Base-by-base conservation (phyloP, 2,113 vertebrate species). In the Taurulus bubalis region DNA sequence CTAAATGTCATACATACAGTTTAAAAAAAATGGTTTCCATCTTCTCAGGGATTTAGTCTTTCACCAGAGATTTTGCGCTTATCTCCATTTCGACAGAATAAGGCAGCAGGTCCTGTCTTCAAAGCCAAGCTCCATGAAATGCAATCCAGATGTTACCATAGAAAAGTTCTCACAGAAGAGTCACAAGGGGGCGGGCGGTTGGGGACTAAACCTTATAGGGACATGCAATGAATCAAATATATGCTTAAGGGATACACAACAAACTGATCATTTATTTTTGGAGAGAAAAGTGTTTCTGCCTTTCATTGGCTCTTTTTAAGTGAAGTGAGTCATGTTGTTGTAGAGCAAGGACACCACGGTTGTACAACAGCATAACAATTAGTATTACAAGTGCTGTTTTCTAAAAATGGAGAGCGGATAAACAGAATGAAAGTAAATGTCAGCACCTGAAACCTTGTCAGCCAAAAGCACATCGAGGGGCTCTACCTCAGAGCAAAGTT, bases 111-210 rank as follows among this genome's bases (percentile, higher is more conserved):
- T 78, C 73, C 47, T 28, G 32, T 47, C 55, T 87, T 36, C 12
- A 59, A 71, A 76, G 47, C 26, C 8, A 24, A 64, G 49, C 55
- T 59, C 51, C n/a, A 6, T 73, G 59, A 74, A 81, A 91, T 87
- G 15, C 78, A 55, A 71, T 74, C 87, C 87, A 91, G 83, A 91
- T 90, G 89, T 74, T 77, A 18, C 36, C 24, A 36, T 18, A 76
- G 51, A 75, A 79, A 73, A 59, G 53, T 51, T 77, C 82, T 55
- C 77, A 85, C 53, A 53, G 34, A 76, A 30, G 36, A n/a, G 14
- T 0, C 18, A 7, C 18, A 47, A 4, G 36, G 8, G 2, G 34
- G 36, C n/a, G n/a, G n/a, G n/a, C n/a, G n/a, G n/a, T n/a, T n/a
- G 36, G 36, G 24, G 56, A 24, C 7, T 30, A 20, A 77, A 47